Evolutionary conservation across 2,888 invertebrate genomes (phyloP).

Genomic region (Hydrotaea diabolus): DNA sequence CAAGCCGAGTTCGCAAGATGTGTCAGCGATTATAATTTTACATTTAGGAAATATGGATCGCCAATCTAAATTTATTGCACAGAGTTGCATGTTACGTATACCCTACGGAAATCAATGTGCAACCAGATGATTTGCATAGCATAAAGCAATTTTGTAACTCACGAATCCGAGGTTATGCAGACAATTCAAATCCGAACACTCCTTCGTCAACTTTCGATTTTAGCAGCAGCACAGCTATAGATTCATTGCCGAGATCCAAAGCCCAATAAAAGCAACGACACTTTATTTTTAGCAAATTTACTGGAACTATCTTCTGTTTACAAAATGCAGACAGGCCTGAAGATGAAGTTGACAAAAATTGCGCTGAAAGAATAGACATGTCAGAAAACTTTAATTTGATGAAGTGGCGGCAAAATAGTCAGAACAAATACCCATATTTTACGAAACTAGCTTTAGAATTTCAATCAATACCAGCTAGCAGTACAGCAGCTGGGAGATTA

Average conservation of each 20-base stretch:
- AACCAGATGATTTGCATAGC: slow-evolving; percentile 43
- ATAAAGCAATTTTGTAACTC: slow-evolving; percentile 51
- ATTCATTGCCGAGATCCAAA: no score
- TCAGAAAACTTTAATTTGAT: slow-evolving; percentile 52
- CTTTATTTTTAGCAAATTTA: background rate
- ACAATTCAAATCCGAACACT: background rate
- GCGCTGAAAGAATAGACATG: slow-evolving; percentile 38
- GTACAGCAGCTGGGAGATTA: slow-evolving; percentile 54
- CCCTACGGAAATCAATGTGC: slow-evolving; percentile 40
- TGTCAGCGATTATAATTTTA: slow-evolving; percentile 38
- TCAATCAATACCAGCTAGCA: slow-evolving; percentile 60
- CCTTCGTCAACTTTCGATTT: no score
- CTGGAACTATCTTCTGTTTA: background rate
- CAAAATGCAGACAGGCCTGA: slow-evolving; percentile 30
- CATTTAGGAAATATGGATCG: slow-evolving; percentile 52
- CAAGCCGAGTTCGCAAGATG: background rate
- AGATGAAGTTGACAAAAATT: slow-evolving; percentile 55
- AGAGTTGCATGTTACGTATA: slow-evolving; percentile 37
- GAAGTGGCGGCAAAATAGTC: slow-evolving; percentile 53
- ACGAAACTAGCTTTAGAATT: slow-evolving; percentile 51
- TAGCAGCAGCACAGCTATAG: no score
- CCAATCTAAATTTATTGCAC: slow-evolving; percentile 50
- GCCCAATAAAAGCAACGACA: no score
- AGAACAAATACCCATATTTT: slow-evolving; percentile 48
- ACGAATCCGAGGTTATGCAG: slow-evolving; percentile 11